Conservation (phyloP, 2,113 vertebrate genomes). For the Python bivittatus region DNA sequence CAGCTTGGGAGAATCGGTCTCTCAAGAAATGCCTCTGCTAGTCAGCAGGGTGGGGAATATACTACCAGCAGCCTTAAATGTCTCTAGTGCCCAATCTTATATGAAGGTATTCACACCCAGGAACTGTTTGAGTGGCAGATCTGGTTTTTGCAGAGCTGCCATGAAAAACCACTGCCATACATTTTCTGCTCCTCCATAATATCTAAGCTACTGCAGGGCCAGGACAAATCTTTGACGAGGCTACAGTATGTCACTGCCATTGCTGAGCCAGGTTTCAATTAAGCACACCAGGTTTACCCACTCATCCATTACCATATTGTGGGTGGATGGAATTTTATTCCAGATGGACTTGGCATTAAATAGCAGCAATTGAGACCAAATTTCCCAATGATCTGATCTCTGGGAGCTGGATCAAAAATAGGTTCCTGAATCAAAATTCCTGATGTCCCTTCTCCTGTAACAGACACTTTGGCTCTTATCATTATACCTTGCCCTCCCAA, state of each 20-base stretch:
- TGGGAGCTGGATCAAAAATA: background rate
- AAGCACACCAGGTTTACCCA: background rate
- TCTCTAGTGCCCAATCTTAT: background rate
- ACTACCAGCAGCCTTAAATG: background rate
- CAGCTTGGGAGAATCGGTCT: background rate
- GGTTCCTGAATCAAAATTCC: background rate
- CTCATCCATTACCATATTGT: background rate
- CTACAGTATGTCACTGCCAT: background rate
- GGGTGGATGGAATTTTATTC: background rate
- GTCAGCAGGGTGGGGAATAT: background rate
- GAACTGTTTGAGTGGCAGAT: background rate
- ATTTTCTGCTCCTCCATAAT: background rate
- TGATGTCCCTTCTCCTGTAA: background rate
- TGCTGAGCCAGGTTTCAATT: background rate
- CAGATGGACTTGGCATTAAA: background rate
- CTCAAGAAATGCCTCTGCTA: background rate
- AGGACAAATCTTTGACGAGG: background rate
- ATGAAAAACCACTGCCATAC: background rate
- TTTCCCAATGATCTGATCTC: background rate
- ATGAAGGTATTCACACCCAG: background rate
- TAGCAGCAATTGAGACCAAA: background rate
- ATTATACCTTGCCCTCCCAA: background rate
- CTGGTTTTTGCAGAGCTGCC: background rate
- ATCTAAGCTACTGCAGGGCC: background rate
- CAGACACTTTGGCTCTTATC: background rate